Base-by-base conservation (phyloP, 1,140 invertebrate species). In the Drosophila burlai region DNA sequence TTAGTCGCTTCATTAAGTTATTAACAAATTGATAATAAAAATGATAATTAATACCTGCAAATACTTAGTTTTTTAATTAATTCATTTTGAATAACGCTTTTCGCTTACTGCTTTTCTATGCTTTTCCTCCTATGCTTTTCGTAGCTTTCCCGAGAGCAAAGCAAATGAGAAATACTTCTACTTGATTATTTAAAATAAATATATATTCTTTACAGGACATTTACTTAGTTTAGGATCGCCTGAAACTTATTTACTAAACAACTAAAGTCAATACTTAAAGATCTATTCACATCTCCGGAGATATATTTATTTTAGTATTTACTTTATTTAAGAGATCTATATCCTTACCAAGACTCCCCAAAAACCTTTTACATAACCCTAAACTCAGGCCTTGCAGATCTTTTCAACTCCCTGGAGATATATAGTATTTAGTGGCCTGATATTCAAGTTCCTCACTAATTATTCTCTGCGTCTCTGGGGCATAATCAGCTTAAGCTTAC, bases 21-120 rank as follows among this genome's bases (percentile, higher is more conserved):
- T 46, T 73, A 73, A 73, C 7, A 10, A 73, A 52, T 73, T 61
- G 15, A 73, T 24, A 24, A 73, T 73, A 73, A 73, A 73, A 73
- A 73, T 15, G 34, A 69, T 57, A 24, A 72, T 31, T 29, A 43
- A 58, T 49, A 59, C 29, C 36, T 42, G 67, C 67, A 49, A 73
- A 52, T 60, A 73, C 38, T 73, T 73, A 46, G 63, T 57, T 61
- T 71, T 71, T 38, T 18, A 36, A 54, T 52, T 16, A 68, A 29
- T 54, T 52, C 36, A 36, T 50, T 68, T 67, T 67, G 9, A 50
- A 31, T 36, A 59, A 5, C 15, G 71, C 71, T 73, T 73, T 9
- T 24, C 24, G 71, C 71, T 73, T 73, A 50, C 4, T 36, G 71
- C 71, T 73, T 73, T 16, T 36, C 54, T 43, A 71, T 60, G 69